Base-by-base conservation (phyloP, 1,140 invertebrate species). In the Aphaenogaster ashmeadi region DNA sequence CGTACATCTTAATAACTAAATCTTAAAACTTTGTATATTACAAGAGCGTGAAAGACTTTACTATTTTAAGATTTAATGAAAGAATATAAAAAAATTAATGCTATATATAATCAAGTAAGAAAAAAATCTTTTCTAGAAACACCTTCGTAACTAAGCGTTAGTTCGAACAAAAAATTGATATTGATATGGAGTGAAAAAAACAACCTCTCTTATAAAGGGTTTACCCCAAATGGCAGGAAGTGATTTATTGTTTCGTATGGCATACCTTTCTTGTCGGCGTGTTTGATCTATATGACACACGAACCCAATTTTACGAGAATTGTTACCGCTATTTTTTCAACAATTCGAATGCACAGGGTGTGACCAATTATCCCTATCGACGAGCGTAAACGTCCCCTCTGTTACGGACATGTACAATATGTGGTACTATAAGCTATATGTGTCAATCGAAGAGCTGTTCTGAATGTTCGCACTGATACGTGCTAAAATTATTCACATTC, bases 301-400 rank as follows among this genome's bases (percentile, higher is more conserved):
- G n/a, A 52, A 11, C 2, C 33, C 44, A 80, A 80, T 80, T 80
- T 69, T 67, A n/a, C 44, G 13, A 18, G 62, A 54, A 2, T 13
- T 27, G 3, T 27, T 36, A 6, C 4, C 58, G 44, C 18, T 80
- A 27, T 80, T 80, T 80, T 69, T 80, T 69, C 60, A 67, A 52
- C 33, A 13, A 41, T 47, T 64, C 7, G 41, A 36, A 69, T 67
- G 47, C 18, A 9, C 41, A 18, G 41, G 18, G 15, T 33, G 8
- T 67, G 47, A 54, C 36, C 78, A 80, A 80, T 80, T 80, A 67
- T 80, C 36, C 18, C 44, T 69, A 80, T 15, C 60, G 33, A 5
- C 33, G 60, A 79, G 27, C 27, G 21, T 62, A 62, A 78, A 78
- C 36, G 15, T 44, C 33, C 7, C 21, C 44, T 80, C 18, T 79